Evolutionary conservation across 1,140 invertebrate species (phyloP).

Genomic region (Drosophila varians): DNA sequence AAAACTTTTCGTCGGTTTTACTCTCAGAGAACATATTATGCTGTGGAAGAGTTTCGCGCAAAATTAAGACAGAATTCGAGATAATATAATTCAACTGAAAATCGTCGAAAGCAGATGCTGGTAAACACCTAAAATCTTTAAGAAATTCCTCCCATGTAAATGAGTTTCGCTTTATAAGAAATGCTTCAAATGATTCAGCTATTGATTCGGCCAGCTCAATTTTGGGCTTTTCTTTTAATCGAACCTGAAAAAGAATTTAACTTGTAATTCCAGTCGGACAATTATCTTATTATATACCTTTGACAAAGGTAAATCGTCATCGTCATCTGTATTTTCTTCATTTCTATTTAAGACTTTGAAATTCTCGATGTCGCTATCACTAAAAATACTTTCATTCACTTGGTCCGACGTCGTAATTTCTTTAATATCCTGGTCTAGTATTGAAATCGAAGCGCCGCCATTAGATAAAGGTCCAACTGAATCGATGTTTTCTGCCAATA

Average conservation of each 20-base stretch:
- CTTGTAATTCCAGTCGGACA: not conserved
- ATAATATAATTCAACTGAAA: conserved; percentile 80
- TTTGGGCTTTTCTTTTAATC: conserved; percentile 84
- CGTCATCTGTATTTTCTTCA: conserved; percentile 91
- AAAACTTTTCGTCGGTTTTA: conserved; percentile 85
- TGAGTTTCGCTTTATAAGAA: conserved; percentile 73
- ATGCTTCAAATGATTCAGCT: conserved; percentile 77
- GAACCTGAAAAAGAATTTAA: conserved; percentile 46
- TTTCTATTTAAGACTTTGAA: conserved; percentile 84
- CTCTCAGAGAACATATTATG: conserved; percentile 82
- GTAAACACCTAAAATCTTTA: conserved; percentile 74
- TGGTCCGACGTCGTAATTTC: conserved; percentile 36
- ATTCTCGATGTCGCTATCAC: conserved; percentile 90
- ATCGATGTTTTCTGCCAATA: conserved; percentile 45
- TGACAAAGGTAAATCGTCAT: conserved; percentile 92
- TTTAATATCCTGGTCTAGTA: conserved; percentile 69
- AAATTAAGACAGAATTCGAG: conserved; percentile 72
- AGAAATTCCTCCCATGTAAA: conserved; percentile 79
- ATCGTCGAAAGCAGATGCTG: conserved; percentile 70
- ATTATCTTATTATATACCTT: conserved; percentile 84
- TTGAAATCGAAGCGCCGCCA: conserved; percentile 13
- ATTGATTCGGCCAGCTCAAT: conserved; percentile 75
- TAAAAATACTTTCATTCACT: conserved; percentile 89
- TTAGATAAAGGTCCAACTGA: conserved; percentile 19
- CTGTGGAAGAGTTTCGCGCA: conserved; percentile 77